A percentile compares a stretch with the other conserved stretches of the same genome.
These are phyloP conservation scores for Sakesphorus luctuosus DNA, from an alignment of 2,113 vertebrate species.

Conservation along the genomic window DNA sequence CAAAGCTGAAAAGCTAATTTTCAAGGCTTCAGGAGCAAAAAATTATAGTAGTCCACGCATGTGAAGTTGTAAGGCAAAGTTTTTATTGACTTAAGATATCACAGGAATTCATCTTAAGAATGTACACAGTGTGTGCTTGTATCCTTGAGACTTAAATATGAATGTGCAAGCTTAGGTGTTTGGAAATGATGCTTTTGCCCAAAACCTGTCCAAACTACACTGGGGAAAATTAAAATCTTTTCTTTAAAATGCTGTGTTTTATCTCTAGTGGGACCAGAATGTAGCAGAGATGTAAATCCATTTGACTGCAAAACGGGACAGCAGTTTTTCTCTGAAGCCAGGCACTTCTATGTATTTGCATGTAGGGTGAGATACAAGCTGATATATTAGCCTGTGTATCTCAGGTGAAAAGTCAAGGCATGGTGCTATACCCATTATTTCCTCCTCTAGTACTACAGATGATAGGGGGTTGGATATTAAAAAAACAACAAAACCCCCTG, in stretches of 20 bases:
- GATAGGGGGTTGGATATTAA: neutral
- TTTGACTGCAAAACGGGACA: neutral
- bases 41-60: neutral
- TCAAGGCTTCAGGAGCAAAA: neutral
- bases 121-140: rapidly evolving
- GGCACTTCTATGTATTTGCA: neutral
- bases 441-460: neutral
- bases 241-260: neutral
- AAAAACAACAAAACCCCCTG: neutral
- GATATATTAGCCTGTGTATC: neutral
- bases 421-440: neutral
- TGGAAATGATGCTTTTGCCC: neutral
- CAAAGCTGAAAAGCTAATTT: neutral
- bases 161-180: neutral
- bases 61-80: neutral
- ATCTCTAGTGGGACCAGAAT: neutral
- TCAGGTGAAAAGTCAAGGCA: neutral
- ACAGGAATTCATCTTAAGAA: neutral
- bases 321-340: neutral
- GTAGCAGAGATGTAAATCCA: neutral
- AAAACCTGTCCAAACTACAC: neutral
- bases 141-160: neutral
- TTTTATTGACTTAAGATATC: neutral
- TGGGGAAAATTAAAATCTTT: neutral
- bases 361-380: neutral